These are phyloP conservation scores for Osmerus eperlanus DNA, from an alignment of 2,113 vertebrate genomes.

Conservation along the genomic window DNA sequence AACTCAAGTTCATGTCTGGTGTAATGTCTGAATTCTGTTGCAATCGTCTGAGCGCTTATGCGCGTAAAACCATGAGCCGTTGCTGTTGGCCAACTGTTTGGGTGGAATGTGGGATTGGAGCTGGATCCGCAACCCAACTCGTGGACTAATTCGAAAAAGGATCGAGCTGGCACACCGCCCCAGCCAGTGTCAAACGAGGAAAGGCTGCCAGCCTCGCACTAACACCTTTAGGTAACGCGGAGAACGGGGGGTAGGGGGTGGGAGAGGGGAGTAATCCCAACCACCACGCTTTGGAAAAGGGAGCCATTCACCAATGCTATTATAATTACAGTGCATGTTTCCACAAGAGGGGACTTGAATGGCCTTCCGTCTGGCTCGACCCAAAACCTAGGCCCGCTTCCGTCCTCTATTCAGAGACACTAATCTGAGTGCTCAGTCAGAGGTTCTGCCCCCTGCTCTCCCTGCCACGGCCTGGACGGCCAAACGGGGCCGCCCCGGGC, in stretches of 20 bases:
- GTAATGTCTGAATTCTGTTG: background rate
- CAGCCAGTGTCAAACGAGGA: conserved; percentile 2
- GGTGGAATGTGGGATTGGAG: conserved; percentile 19
- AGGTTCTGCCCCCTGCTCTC: conserved; percentile 15
- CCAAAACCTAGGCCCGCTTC: conserved; percentile 41
- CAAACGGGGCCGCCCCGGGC: conserved; percentile 38
- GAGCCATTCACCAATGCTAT: conserved; percentile 18
- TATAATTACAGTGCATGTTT: conserved; percentile 50
- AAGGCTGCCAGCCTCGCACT: background rate
- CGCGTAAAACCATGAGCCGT: conserved; percentile 14
- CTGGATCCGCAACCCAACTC: background rate
- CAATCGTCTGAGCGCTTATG: background rate
- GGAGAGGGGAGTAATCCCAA: background rate
- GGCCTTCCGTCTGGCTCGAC: conserved; percentile 26
- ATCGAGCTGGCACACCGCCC: background rate
- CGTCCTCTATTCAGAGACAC: conserved; percentile 48
- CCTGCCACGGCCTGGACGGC: conserved; percentile 1
- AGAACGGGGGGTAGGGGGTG: background rate
- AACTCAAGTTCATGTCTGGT: conserved; percentile 15
- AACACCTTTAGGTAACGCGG: background rate
- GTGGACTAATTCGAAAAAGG: background rate
- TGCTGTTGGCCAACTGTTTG: conserved; percentile 5
- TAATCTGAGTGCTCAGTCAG: conserved; percentile 54
- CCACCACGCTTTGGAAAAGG: conserved; percentile 16
- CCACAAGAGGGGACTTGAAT: conserved; percentile 53